Evolutionary conservation across 1,140 invertebrate species (phyloP).

Genomic region (Acyrthosiphon pisum): DNA sequence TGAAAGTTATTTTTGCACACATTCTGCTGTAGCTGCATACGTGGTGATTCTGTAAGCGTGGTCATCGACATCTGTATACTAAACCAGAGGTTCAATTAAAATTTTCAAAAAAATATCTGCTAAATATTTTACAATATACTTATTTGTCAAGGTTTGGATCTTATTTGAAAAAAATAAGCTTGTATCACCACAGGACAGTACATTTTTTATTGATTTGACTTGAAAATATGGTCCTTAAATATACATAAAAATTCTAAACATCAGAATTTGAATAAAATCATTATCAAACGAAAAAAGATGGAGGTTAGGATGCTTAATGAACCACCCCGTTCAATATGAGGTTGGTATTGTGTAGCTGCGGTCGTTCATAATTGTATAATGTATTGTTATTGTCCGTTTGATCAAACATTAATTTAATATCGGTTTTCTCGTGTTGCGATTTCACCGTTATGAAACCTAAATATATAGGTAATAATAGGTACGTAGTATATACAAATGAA

Average conservation of each 20-base stretch:
- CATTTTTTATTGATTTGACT: not conserved
- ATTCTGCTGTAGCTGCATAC: not conserved
- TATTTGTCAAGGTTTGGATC: too few species aligned
- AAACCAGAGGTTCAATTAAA: too few species aligned
- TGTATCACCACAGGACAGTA: not conserved
- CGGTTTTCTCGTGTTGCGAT: not conserved
- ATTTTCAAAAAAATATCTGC: too few species aligned
- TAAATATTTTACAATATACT: too few species aligned
- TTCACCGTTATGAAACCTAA: not conserved
- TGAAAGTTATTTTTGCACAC: not conserved
- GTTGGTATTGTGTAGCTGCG: not conserved
- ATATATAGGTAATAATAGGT: not conserved
- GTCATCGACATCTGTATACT: not conserved
- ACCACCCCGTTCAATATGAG: too few species aligned
- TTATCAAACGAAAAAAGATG: not conserved
- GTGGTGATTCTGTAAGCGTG: too few species aligned
- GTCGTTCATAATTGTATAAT: not conserved
- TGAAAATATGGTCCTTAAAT: not conserved
- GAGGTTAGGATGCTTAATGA: not conserved
- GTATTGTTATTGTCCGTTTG: not conserved
- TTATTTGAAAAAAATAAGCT: not conserved
- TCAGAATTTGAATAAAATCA: not conserved
- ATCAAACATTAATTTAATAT: slow-evolving; percentile 8
- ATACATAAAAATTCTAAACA: not conserved
- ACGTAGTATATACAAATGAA: not conserved